These are phyloP conservation scores for Hydrocynus forskahlii DNA, from an alignment of 2,797 vertebrate species.

Conservation along the genomic window DNA sequence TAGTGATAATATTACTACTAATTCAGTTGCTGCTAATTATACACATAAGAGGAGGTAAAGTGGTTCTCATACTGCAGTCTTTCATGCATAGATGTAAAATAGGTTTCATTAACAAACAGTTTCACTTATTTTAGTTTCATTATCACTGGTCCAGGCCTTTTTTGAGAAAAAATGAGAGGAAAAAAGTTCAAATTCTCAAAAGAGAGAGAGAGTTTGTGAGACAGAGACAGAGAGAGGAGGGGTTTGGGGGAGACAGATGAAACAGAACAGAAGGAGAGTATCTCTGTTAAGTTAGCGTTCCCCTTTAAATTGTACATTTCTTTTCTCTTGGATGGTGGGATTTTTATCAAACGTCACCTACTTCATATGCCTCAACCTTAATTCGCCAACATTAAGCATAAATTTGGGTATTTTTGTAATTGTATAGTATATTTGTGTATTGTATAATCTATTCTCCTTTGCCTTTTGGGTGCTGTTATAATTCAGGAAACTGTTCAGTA, in stretches of 20 bases:
- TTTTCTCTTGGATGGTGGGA: neutral
- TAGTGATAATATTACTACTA: neutral
- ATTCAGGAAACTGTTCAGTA: neutral
- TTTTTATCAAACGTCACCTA: neutral
- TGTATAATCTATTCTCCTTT: neutral
- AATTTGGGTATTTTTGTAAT: neutral
- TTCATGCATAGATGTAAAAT: too few species aligned
- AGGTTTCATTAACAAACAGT: too few species aligned
- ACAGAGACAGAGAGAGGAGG: conserved; percentile 17
- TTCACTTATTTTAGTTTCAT: too few species aligned
- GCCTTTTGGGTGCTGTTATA: neutral
- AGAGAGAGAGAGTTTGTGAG: neutral
- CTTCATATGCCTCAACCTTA: neutral
- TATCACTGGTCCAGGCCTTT: too few species aligned
- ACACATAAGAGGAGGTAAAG: too few species aligned
- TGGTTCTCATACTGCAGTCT: too few species aligned
- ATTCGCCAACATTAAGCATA: neutral
- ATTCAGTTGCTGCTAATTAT: too few species aligned
- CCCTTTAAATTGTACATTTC: conserved; percentile 9
- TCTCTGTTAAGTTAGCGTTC: conserved; percentile 21
- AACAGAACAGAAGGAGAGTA: conserved; percentile 11
- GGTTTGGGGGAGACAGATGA: conserved; percentile 8
- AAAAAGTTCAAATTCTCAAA: too few species aligned
- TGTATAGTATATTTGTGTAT: too few species aligned
- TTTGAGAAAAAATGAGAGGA: too few species aligned